Percentiles rank a stretch among this genome's conserved stretches.
phyloP scores from a whole-genome alignment of 1,140 invertebrate genomes.

The Neoseiulus cucumeris region DNA sequence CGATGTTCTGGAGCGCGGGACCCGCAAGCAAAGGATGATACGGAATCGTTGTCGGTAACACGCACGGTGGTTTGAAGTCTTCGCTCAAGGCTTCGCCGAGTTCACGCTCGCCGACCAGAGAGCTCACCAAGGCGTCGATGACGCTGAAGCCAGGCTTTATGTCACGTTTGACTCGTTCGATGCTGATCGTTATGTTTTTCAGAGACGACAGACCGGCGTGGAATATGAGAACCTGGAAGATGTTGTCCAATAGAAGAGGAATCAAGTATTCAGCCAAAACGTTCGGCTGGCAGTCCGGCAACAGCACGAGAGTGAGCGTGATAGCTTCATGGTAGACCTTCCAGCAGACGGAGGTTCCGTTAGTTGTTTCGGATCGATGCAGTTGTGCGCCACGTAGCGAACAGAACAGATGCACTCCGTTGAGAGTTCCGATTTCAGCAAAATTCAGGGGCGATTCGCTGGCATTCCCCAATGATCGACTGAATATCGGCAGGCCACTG shows the following conservation, averaged over 20 bases:
- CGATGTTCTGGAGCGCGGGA: neutral
- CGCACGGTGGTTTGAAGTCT: neutral
- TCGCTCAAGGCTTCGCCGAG: neutral
- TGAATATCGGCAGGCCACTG: slow-evolving; percentile 25
- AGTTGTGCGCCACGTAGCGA: slow-evolving; percentile 45
- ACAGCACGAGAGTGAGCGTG: neutral
- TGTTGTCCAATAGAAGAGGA: neutral
- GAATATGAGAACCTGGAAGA: neutral
- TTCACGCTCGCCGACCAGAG: neutral
- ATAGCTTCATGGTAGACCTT: slow-evolving; percentile 41
- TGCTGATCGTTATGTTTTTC: slow-evolving; percentile 9
- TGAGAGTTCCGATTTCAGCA: slow-evolving; percentile 52
- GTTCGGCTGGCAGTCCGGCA: neutral
- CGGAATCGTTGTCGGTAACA: neutral
- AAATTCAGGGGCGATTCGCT: slow-evolving; percentile 43
- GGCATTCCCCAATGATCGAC: slow-evolving; percentile 21
- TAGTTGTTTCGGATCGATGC: slow-evolving; percentile 37
- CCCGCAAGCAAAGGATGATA: neutral
- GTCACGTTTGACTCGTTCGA: slow-evolving; percentile 11
- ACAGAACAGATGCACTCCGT: slow-evolving; percentile 62
- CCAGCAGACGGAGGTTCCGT: slow-evolving; percentile 49
- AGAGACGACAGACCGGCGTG: neutral
- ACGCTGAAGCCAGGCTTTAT: neutral
- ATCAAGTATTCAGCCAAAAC: neutral
- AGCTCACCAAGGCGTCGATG: slow-evolving; percentile 2